Base-by-base conservation (phyloP, 1,140 invertebrate genomes). In the Trachymyrmex cornetzi region DNA sequence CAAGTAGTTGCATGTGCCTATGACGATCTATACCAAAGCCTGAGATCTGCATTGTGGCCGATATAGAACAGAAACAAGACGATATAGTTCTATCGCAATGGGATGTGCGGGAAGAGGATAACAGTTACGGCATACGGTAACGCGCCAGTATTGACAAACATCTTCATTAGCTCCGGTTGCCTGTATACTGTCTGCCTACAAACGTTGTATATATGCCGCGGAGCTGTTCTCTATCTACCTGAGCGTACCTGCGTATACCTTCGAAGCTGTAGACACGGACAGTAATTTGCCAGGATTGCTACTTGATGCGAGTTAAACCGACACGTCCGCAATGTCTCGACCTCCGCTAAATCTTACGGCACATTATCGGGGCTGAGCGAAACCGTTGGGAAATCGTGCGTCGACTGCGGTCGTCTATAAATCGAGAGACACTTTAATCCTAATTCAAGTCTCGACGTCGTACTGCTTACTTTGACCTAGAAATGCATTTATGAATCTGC, bases 91-190 rank as follows among this genome's bases (percentile, higher is more conserved):
- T 24, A 22, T 69, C 9, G 53, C n/a, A 34, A 84, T 19, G 63
- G 61, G 22, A 3, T n/a, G n/a, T 0, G 34, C 19, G 48, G 14
- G 16, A 61, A 81, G 87, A 66, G 86, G 84, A 85, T 87, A 85
- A 90, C 88, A 75, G 90, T 87, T 82, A 87, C 87, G 66, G 89
- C 75, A 89, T 90, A 92, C 77, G 59, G 88, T 87, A 92, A 87
- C 91, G 89, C 88, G 90, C 84, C 88, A 91, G 88, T 93, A 93
- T 93, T 93, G 93, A 93, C 92, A 93, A 93, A 93, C 92, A 93
- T 93, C 93, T 93, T 93, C 93, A 93, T 93, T 93, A 93, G 89
- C 92, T 87, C 71, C 89, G 85, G 80, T 87, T 91, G 79, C 85
- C 85, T 90, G 90, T 88, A 87, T 89, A 87, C 85, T 87, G 84